phyloP scores from a whole-genome alignment of 1,140 invertebrate genomes.

The Drosophila tropicalis region DNA sequence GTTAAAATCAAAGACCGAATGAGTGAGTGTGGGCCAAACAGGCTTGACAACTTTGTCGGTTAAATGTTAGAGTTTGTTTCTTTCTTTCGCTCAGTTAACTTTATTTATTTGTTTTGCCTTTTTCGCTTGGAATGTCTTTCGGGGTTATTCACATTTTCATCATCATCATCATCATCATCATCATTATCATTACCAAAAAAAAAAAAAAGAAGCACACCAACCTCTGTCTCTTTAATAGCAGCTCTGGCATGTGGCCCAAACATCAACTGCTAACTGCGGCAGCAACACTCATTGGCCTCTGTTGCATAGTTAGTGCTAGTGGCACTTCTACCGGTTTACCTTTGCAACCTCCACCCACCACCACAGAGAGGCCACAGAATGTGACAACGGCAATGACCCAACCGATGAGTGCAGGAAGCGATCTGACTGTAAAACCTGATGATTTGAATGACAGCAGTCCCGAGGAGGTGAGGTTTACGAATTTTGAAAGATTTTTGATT shows the following conservation, averaged over 20 bases:
- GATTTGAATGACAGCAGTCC: constrained; percentile 50
- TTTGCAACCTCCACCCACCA: constrained; percentile 32
- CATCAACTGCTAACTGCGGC: constrained; percentile 55
- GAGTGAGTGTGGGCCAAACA: constrained; percentile 54
- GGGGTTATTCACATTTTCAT: constrained; percentile 54
- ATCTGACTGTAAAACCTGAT: constrained; percentile 16
- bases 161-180: not conserved
- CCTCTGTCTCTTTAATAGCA: constrained; percentile 44
- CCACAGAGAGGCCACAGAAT: constrained; percentile 46
- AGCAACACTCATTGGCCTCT: constrained; percentile 57
- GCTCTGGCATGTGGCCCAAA: constrained; percentile 69
- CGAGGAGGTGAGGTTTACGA: constrained; percentile 55
- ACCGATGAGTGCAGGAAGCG: not conserved
- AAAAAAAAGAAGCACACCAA: not conserved
- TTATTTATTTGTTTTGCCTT: constrained; percentile 1
- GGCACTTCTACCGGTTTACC: constrained; percentile 29
- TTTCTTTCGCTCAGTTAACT: not conserved
- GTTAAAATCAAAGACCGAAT: constrained; percentile 48
- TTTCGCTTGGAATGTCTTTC: constrained; percentile 46
- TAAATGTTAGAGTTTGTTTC: not conserved
- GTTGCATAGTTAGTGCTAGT: constrained; percentile 55
- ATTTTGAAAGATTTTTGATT: constrained; percentile 66
- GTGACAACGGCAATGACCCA: constrained; percentile 48
- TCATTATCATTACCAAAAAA: not conserved
- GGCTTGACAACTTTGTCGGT: constrained; percentile 53